Evolutionary conservation across 2,888 invertebrate species (phyloP).

Genomic region (Zaprionus obscuricornis): DNA sequence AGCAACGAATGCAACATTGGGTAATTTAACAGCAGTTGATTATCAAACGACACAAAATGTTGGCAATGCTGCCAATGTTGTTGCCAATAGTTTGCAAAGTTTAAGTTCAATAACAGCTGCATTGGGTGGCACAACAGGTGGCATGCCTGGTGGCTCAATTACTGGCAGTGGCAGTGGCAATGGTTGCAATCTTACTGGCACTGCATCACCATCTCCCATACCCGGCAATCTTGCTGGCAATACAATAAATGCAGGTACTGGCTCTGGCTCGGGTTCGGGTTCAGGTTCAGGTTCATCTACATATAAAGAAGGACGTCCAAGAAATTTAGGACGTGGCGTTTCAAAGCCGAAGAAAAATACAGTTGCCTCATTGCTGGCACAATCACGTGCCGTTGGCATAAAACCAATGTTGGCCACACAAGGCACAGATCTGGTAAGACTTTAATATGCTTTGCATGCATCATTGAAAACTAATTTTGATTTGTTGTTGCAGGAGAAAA

Average conservation of each 20-base stretch:
- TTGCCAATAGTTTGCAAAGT: conserved; percentile 82
- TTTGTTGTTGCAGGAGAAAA: conserved; percentile 84
- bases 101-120: conserved; percentile 83
- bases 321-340: conserved; percentile 93
- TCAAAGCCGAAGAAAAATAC: conserved; percentile 97
- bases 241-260: conserved; percentile 47
- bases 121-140: conserved; percentile 77
- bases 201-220: conserved; percentile 60
- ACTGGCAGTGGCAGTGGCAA: conserved; percentile 66
- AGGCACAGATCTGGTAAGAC: conserved; percentile 84
- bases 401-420: conserved; percentile 90
- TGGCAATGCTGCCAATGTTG: conserved; percentile 71
- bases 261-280: conserved; percentile 44
- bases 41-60: conserved; percentile 48
- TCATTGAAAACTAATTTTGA: not conserved
- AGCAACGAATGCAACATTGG: conserved; percentile 28
- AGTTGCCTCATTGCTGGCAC: conserved; percentile 93
- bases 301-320: conserved; percentile 90
- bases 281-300: conserved; percentile 49
- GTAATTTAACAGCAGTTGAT: conserved; percentile 47
- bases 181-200: conserved; percentile 49
- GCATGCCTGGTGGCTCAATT: conserved; percentile 61
- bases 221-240: conserved; percentile 45
- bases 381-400: conserved; percentile 92
- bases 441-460: not conserved